Evolutionary conservation across 2,797 vertebrate genomes (phyloP), one percentile per base, ranked within the genome.

Genomic region (Gadopsis marmoratus): DNA sequence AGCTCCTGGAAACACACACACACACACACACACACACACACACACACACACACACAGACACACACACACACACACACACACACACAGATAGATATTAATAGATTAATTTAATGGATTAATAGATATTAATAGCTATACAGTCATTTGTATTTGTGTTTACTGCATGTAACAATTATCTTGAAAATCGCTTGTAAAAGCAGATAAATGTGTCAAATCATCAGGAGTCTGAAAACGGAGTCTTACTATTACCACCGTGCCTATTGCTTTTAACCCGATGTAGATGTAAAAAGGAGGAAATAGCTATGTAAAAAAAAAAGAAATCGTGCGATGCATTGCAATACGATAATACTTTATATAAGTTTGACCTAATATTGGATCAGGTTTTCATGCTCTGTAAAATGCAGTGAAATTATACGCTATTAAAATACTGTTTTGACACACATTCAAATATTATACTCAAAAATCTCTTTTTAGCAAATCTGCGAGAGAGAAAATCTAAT

Each of bases 1-100:
- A 99, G 95, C 88, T 99, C 98, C 97, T 99, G 92, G 62, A 84
- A n/a, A 76, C 17, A 72, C 59, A 83, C 54, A 82, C 45, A 78
- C 45, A 67, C 0, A 71, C 31, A 68, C 35, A 78, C 45, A 78
- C 33, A 43, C 35, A 71, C 65, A 71, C 50, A 75, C 10, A 78
- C 66, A 78, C 66, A 61, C 17, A 75, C 29, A 66, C 31, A 39
- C 29, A 59, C 23, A 63, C 26, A 47, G 2, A 71, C 31, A 68
- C 35, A 78, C 45, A 78, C 33, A 43, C 35, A 71, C 65, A 71
- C 50, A 75, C 10, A 78, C 66, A 78, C 66, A 61, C 17, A 75
- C 29, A 66, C 31, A 39, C 29, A 59, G 13, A 63, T 17, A 47
- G 2, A 26, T 26, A 26, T 26, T 26, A 26, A 26, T 26, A 26